Evolutionary conservation across 2,888 invertebrate genomes (phyloP), one percentile per base, ranked within the genome.

Genomic region (Ormyrus labotus): DNA sequence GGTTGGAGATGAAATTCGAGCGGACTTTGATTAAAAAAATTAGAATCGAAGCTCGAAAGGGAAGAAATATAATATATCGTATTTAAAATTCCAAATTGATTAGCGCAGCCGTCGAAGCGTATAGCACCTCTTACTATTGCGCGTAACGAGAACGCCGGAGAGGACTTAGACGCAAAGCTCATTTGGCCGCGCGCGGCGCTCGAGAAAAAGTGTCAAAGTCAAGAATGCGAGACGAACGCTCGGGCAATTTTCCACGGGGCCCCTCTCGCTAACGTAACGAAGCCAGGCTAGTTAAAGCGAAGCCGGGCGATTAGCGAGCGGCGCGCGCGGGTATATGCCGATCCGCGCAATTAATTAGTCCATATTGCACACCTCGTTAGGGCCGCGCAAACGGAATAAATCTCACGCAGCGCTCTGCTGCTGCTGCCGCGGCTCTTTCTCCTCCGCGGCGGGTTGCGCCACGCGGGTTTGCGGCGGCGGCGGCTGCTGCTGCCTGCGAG

Each of bases 351-450:
- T 81, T 81, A 81, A 79, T 78, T 81, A 84, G 84, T 83, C 82
- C 83, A 85, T 86, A 85, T 87, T 85, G 87, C 87, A 85, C 85
- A 83, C 84, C 85, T 87, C 85, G 86, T 88, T 87, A 87, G 83
- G 82, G 78, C 67, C 69, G 74, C 55, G 70, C 34, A 58, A 11
- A 58, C 13, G 50, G 50, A 64, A 64, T 70, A 70, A 67, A 67
- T 67, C 53, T 68, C 51, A 9, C 61, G 19, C 34, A 61, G 51
- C 13, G 63, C 48, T 19, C 13, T 19, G 19, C 19, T 19, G 19
- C 19, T 19, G 19, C 19, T 19, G 19, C 19, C 19, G 19, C 19
- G 48, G 53, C 34, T 61, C 55, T 76, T 60, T n/a, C 48, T 34
- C 34, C 48, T 50, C 55, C 34, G 6, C 53, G 2, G 5, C n/a